These are phyloP conservation scores for Anguilla megastoma DNA, from an alignment of 2,797 vertebrate species.

Conservation along the genomic window DNA sequence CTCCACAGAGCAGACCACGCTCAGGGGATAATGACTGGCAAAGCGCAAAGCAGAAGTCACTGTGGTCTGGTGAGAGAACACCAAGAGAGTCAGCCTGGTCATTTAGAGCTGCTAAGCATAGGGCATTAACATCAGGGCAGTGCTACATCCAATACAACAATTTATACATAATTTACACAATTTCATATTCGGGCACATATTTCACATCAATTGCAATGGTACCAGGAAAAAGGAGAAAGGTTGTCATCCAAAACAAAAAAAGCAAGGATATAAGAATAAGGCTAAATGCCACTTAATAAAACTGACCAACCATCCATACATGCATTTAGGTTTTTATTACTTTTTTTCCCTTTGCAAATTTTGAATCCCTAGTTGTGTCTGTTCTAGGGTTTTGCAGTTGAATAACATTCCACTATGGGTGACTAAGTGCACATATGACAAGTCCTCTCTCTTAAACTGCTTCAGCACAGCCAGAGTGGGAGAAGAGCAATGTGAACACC, in stretches of 20 bases:
- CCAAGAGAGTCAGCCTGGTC: neutral
- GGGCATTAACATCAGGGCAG: neutral
- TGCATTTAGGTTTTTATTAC: neutral
- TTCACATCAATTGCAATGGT: neutral
- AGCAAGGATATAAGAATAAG: neutral
- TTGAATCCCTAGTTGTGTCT: neutral
- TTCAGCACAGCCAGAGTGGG: neutral
- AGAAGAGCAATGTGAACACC: neutral
- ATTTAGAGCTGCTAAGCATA: neutral
- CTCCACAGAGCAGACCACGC: no score
- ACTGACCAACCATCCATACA: neutral
- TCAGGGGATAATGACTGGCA: no score
- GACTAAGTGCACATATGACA: neutral
- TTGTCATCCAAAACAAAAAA: neutral
- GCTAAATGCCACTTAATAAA: neutral
- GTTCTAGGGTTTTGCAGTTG: neutral
- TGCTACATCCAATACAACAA: neutral
- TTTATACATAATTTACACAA: neutral
- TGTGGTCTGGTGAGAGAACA: neutral
- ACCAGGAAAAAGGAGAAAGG: neutral
- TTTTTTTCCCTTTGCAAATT: neutral
- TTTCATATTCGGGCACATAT: neutral
- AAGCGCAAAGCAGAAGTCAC: neutral
- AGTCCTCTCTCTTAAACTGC: neutral
- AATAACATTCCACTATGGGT: neutral